These are phyloP conservation scores for Ptychoptera albimana DNA, from an alignment of 2,888 invertebrate genomes.

Conservation along the genomic window DNA sequence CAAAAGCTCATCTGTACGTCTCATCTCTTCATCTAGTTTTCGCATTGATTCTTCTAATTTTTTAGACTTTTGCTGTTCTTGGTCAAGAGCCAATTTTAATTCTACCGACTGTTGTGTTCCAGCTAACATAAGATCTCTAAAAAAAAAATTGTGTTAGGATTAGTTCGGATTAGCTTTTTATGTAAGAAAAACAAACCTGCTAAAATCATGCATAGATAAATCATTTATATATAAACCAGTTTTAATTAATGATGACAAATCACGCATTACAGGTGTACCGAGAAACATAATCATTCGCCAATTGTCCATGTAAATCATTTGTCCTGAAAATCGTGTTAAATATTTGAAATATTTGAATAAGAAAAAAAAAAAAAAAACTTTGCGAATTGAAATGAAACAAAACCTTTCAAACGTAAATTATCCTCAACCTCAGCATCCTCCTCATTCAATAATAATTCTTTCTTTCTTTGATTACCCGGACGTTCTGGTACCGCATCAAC, in stretches of 20 bases:
- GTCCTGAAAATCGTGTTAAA: constrained; percentile 40
- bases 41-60: constrained; percentile 93
- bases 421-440: constrained; percentile 55
- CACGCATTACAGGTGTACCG: constrained; percentile 92
- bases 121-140: constrained; percentile 85
- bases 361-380: too few relatives aligned
- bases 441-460: constrained; percentile 34
- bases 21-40: constrained; percentile 90
- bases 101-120: constrained; percentile 97
- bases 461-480: constrained; percentile 37
- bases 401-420: constrained; percentile 65
- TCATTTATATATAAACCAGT: constrained; percentile 95
- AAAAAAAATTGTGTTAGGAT: constrained; percentile 8
- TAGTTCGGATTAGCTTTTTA: not conserved
- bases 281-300: constrained; percentile 97
- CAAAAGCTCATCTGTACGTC: constrained; percentile 81
- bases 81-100: constrained; percentile 83
- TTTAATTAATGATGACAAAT: constrained; percentile 78
- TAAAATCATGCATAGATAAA: constrained; percentile 97
- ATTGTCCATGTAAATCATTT: constrained; percentile 97
- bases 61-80: constrained; percentile 93
- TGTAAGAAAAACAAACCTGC: constrained; percentile 44
- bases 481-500: constrained; percentile 70
- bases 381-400: not conserved
- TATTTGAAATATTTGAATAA: too few relatives aligned